Percentiles rank a stretch among this genome's conserved stretches.
These are phyloP conservation scores for Altica lythri DNA, from an alignment of 2,888 invertebrate species.

Conservation along the genomic window DNA sequence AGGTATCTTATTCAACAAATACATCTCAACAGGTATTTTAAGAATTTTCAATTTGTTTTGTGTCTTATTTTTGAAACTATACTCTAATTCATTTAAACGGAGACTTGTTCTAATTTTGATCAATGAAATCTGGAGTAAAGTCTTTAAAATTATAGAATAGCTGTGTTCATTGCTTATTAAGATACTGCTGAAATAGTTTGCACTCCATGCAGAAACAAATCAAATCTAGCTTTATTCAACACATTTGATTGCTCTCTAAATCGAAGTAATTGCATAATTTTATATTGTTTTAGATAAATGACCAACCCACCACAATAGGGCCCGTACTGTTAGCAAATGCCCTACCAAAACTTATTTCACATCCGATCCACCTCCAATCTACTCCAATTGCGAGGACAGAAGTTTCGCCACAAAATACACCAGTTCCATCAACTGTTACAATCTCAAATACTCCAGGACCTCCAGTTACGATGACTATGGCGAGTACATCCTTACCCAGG, in stretches of 20 bases:
- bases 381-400: constrained; percentile 44
- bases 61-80: no score
- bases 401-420: constrained; percentile 49
- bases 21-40: constrained; percentile 18
- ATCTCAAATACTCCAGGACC: constrained; percentile 57
- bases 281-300: constrained; percentile 49
- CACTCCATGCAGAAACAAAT: no score
- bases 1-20: constrained; percentile 66
- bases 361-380: constrained; percentile 55
- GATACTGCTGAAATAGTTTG: no score
- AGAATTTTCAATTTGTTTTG: no score
- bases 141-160: no score
- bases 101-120: no score
- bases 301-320: constrained; percentile 55
- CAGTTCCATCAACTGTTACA: constrained; percentile 55
- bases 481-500: constrained; percentile 54
- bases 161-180: no score
- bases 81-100: no score
- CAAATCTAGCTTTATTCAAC: no score
- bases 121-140: no score
- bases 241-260: no score
- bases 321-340: constrained; percentile 71
- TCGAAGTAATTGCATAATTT: no score
- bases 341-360: constrained; percentile 67
- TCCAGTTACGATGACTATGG: constrained; percentile 54